Percentiles rank a stretch among this genome's conserved stretches.
phyloP scores from a whole-genome alignment of 2,113 vertebrate genomes.

The Diphyllodes magnificus region DNA sequence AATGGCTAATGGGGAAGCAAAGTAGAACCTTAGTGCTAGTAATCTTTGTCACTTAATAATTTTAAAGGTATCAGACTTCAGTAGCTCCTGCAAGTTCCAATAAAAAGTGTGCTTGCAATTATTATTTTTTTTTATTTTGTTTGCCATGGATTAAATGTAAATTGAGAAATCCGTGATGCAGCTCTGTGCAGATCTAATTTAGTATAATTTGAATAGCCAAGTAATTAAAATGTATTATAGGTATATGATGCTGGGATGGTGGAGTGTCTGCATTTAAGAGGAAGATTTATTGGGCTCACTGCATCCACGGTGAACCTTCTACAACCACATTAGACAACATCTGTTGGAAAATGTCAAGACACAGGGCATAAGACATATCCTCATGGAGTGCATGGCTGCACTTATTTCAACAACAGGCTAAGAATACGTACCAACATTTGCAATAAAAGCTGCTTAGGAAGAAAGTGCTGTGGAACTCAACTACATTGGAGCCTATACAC shows the following conservation, averaged over 20 bases:
- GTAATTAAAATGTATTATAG: conserved; percentile 84
- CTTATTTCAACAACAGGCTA: not conserved
- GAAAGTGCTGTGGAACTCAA: not conserved
- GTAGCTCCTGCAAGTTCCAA: conserved; percentile 56
- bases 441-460: not conserved
- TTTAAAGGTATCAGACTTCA: conserved; percentile 75
- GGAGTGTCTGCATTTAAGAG: conserved; percentile 74
- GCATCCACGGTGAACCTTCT: conserved; percentile 71
- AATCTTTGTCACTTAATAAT: conserved; percentile 83
- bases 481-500: not conserved
- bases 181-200: conserved; percentile 68
- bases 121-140: conserved; percentile 17
- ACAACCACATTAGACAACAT: conserved; percentile 74
- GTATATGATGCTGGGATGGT: conserved; percentile 71
- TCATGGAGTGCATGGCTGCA: not conserved
- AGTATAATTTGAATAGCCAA: conserved; percentile 72
- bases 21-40: conserved; percentile 75
- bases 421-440: not conserved
- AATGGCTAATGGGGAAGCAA: conserved; percentile 81
- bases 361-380: conserved; percentile 19
- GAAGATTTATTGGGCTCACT: conserved; percentile 77
- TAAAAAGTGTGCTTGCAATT: conserved; percentile 37
- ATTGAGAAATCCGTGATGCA: conserved; percentile 64
- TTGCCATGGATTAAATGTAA: conserved; percentile 60
- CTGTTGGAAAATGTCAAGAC: conserved; percentile 66